These are phyloP conservation scores for Catharus minimus DNA, from an alignment of 2,113 vertebrate species.

Conservation along the genomic window DNA sequence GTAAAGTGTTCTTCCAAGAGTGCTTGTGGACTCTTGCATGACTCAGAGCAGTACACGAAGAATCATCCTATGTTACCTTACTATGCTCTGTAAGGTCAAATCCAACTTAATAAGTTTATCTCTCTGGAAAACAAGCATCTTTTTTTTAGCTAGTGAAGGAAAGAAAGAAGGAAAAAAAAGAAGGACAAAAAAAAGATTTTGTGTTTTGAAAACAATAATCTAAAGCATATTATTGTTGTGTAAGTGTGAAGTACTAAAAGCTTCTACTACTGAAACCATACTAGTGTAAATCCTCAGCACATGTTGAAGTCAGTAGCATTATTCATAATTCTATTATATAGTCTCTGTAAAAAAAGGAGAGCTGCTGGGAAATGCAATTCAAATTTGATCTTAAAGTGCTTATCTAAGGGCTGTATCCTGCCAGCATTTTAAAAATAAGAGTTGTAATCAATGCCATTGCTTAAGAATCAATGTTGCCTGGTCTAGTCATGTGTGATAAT, in stretches of 20 bases:
- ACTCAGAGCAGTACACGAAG: not conserved
- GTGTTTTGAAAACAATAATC: not conserved
- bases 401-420: constrained; percentile 1
- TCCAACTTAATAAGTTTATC: constrained; percentile 6
- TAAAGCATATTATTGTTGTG: not conserved
- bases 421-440: constrained; percentile 16
- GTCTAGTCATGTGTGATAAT: not conserved
- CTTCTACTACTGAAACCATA: not conserved
- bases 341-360: not conserved
- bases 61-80: not conserved
- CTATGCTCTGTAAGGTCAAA: constrained; percentile 10
- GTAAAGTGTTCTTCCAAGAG: not conserved
- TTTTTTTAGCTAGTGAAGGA: not conserved
- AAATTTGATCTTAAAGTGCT: constrained; percentile 32
- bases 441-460: constrained; percentile 32
- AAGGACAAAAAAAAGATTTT: not conserved
- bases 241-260: constrained; percentile 16
- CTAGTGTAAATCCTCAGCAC: constrained; percentile 11
- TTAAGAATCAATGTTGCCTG: constrained; percentile 44
- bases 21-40: not conserved
- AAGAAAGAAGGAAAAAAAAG: too few relatives aligned
- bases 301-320: not conserved
- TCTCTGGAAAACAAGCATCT: not conserved
- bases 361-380: constrained; percentile 36
- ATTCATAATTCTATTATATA: constrained; percentile 15